Evolutionary conservation across 2,888 invertebrate genomes (phyloP).

Genomic region (Melinopterus prodromus): DNA sequence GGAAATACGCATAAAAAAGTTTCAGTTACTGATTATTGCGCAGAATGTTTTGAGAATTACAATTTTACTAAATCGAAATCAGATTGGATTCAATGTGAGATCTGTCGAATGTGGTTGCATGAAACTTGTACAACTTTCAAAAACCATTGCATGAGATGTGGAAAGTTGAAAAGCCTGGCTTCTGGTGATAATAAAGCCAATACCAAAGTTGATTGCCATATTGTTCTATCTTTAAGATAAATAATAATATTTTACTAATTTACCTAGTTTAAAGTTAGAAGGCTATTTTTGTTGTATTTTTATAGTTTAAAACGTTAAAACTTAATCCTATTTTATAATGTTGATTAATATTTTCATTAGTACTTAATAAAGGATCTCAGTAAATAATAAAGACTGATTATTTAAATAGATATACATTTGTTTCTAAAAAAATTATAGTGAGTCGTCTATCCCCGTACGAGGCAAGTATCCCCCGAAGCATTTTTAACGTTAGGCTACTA

Average conservation of each 20-base stretch:
- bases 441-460: not conserved
- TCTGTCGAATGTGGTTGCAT: slow-evolving; percentile 35
- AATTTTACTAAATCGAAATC: slow-evolving; percentile 43
- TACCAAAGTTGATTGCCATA: not conserved
- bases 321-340: slow-evolving; percentile 8
- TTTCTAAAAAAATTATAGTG: not conserved
- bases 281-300: not conserved
- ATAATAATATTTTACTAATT: slow-evolving; percentile 4
- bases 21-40: slow-evolving; percentile 14
- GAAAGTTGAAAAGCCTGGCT: not conserved
- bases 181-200: not conserved
- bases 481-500: too few relatives aligned
- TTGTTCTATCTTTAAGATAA: not conserved
- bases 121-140: slow-evolving; percentile 35
- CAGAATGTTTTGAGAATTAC: slow-evolving; percentile 42
- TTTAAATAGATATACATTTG: not conserved
- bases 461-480: too few relatives aligned
- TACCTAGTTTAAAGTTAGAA: not conserved
- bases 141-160: slow-evolving; percentile 15
- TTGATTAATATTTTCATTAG: slow-evolving; percentile 7
- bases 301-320: slow-evolving; percentile 12
- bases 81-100: slow-evolving; percentile 38
- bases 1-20: slow-evolving; percentile 7
- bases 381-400: not conserved
- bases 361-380: not conserved